phyloP scores from a whole-genome alignment of 1,140 invertebrate species.

The Drosophila hydei region DNA sequence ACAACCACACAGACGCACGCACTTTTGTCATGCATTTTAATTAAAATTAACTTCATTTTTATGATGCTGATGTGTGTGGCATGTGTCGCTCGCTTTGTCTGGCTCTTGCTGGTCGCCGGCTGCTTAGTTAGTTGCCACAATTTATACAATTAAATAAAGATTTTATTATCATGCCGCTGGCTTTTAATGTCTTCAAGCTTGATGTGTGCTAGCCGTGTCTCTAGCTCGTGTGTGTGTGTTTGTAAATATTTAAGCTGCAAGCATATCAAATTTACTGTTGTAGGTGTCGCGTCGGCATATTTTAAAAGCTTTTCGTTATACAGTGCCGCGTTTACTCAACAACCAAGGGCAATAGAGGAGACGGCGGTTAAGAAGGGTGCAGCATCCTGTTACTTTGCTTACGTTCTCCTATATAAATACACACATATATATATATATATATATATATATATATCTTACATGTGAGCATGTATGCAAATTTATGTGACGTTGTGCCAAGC shows the following conservation, averaged over 20 bases:
- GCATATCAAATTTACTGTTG: conserved; percentile 78
- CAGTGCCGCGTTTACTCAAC: conserved; percentile 71
- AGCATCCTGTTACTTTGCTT: conserved; percentile 30
- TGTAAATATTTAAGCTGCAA: conserved; percentile 77
- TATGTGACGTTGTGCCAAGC: conserved; percentile 76
- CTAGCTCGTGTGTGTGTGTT: conserved; percentile 33
- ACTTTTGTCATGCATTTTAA: conserved; percentile 78
- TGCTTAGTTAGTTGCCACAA: conserved; percentile 64
- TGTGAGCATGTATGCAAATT: conserved; percentile 73
- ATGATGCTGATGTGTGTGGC: conserved; percentile 55
- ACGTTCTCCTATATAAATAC: conserved; percentile 6
- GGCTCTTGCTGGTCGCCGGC: conserved; percentile 12
- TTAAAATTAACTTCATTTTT: conserved; percentile 83
- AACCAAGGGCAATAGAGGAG: conserved; percentile 7
- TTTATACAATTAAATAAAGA: conserved; percentile 82
- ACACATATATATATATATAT: conserved; percentile 16
- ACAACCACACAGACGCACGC: conserved; percentile 45
- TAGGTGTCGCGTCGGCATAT: conserved; percentile 83
- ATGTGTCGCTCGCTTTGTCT: conserved; percentile 46
- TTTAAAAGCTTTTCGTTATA: conserved; percentile 83
- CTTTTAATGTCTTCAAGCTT: conserved; percentile 49
- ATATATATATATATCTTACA: conserved; percentile 12
- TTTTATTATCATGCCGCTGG: conserved; percentile 74
- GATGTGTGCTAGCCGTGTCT: conserved; percentile 25
- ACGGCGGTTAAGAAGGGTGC: neutral